Percentiles rank a stretch among this genome's conserved stretches.
Evolutionary conservation across 2,113 vertebrate species (phyloP).

Genomic region (Atlantisia rogersi): DNA sequence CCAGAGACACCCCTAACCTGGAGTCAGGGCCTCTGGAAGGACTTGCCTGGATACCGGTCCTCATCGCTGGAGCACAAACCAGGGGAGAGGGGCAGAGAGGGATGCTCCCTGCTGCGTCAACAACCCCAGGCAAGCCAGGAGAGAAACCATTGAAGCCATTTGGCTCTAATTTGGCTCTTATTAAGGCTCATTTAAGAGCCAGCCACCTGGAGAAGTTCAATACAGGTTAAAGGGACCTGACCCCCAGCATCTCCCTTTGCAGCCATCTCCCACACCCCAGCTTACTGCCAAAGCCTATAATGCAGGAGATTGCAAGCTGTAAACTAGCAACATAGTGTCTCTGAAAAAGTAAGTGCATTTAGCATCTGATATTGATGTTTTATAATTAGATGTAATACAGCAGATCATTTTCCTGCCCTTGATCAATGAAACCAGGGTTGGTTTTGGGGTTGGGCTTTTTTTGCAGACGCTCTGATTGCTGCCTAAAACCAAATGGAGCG

Average conservation of each 20-base stretch:
- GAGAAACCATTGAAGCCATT: background rate
- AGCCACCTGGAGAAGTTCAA: conserved; percentile 41
- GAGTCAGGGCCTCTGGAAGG: background rate
- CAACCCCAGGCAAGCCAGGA: background rate
- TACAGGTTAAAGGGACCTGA: conserved; percentile 48
- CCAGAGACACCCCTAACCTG: background rate
- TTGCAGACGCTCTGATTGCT: conserved; percentile 50
- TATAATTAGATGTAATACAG: conserved; percentile 77
- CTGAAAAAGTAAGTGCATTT: conserved; percentile 41
- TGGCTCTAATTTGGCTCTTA: background rate
- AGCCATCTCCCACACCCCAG: conserved; percentile 3
- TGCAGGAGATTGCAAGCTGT: conserved; percentile 48
- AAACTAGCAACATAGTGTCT: conserved; percentile 18
- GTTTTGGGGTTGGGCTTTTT: conserved; percentile 51
- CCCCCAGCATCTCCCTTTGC: conserved; percentile 29
- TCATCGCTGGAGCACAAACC: background rate
- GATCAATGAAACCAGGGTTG: conserved; percentile 68
- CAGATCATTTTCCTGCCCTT: conserved; percentile 68
- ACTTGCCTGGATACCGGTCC: background rate
- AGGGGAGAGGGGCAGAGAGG: background rate
- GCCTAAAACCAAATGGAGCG: conserved; percentile 27
- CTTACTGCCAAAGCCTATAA: conserved; percentile 26
- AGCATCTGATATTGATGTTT: conserved; percentile 69
- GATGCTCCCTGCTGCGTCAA: background rate
- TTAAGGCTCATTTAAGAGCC: conserved; percentile 31